Conservation (phyloP, 2,888 invertebrate genomes). For the Rhodophaea formosa region DNA sequence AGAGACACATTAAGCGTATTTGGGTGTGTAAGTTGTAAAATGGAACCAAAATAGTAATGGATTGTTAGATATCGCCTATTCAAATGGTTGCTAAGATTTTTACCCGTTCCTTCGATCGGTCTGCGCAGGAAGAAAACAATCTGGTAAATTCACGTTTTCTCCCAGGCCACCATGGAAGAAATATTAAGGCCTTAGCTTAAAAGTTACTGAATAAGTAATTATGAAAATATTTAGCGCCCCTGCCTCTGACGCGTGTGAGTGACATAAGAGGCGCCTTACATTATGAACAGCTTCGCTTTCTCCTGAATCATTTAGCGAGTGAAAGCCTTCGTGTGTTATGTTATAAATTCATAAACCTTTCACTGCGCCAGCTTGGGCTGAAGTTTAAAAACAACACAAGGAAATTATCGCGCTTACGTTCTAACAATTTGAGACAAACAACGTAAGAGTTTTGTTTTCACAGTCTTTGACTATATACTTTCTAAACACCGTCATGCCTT, state of each 20-base stretch:
- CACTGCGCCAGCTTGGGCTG: slow-evolving; percentile 1
- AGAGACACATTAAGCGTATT: too few species aligned
- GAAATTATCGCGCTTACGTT: neutral
- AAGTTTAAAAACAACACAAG: slow-evolving; percentile 7
- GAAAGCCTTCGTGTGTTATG: slow-evolving; percentile 13
- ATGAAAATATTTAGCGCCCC: neutral
- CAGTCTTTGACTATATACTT: too few species aligned
- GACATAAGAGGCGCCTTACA: slow-evolving; percentile 10
- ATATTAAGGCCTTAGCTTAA: too few species aligned
- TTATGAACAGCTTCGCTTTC: slow-evolving; percentile 13
- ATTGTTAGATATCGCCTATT: too few species aligned
- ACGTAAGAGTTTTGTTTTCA: neutral
- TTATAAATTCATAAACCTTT: slow-evolving; percentile 14
- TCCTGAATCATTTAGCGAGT: slow-evolving; percentile 7
- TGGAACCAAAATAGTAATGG: too few species aligned
- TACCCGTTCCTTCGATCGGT: too few species aligned
- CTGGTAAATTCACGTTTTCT: too few species aligned
- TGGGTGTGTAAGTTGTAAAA: too few species aligned
- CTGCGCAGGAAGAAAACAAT: too few species aligned
- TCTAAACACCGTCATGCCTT: too few species aligned
- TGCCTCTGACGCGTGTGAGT: neutral
- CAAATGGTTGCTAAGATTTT: too few species aligned
- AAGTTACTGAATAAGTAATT: neutral
- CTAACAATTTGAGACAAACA: neutral
- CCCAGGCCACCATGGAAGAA: too few species aligned